These are phyloP conservation scores for Caenorhabditis doughertyi DNA, from an alignment of 2,888 invertebrate species.

Conservation along the genomic window DNA sequence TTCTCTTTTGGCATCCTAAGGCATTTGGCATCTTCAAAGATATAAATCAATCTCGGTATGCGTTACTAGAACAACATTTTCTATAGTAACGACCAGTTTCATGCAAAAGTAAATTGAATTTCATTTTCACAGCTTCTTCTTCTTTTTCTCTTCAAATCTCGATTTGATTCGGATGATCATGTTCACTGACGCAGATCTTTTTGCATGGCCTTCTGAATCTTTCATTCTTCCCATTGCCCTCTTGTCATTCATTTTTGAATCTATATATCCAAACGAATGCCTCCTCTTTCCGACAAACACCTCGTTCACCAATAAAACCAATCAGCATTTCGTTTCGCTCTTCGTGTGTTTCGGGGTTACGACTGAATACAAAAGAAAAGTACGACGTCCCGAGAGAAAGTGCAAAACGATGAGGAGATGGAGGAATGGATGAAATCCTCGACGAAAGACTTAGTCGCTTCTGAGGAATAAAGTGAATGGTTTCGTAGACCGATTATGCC, in stretches of 20 bases:
- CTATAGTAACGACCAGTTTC: conserved; percentile 7
- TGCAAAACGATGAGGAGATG: conserved; percentile 37
- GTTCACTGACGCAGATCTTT: conserved; percentile 25
- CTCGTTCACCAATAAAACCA: conserved; percentile 52
- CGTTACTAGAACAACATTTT: conserved; percentile 1
- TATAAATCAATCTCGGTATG: conserved; percentile 17
- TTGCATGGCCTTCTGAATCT: conserved; percentile 4
- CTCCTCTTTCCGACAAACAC: conserved; percentile 32
- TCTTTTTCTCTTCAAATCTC: too few species aligned
- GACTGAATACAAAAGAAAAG: conserved; percentile 39
- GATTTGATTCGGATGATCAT: conserved; percentile 3
- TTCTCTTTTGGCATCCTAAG: not conserved
- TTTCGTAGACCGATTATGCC: conserved; percentile 61
- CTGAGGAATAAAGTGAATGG: conserved; percentile 49
- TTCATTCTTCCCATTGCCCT: conserved; percentile 20
- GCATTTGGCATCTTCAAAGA: conserved; percentile 28
- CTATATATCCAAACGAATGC: not conserved
- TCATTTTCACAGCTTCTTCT: conserved; percentile 23
- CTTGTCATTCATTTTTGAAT: conserved; percentile 37
- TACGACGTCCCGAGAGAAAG: conserved; percentile 42
- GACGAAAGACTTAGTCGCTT: conserved; percentile 13
- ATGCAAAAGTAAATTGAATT: conserved; percentile 19
- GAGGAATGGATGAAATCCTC: conserved; percentile 17
- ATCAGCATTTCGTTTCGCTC: conserved; percentile 53
- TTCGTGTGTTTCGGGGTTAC: conserved; percentile 42